Percentiles rank a stretch among this genome's conserved stretches.
Evolutionary conservation across 2,888 invertebrate species (phyloP).

Genomic region (Thymelicus acteon): DNA sequence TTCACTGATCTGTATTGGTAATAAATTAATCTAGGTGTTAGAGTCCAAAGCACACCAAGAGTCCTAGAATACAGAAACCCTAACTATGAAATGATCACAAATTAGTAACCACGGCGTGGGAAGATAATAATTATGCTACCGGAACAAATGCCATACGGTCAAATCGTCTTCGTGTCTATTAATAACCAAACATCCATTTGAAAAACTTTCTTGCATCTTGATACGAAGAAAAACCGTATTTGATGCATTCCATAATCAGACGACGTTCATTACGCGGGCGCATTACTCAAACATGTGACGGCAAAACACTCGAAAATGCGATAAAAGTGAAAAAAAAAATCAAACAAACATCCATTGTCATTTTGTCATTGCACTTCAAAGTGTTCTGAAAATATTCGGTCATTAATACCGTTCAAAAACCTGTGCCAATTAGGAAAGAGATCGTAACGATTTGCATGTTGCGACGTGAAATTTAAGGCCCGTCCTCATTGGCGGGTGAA

Average conservation of each 20-base stretch:
- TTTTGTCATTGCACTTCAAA: constrained; percentile 36
- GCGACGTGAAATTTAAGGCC: constrained; percentile 17
- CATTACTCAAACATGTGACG: constrained; percentile 26
- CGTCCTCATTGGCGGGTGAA: neutral
- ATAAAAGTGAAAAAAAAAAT: constrained; percentile 21
- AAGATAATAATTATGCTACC: too few relatives aligned
- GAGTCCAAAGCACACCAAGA: too few relatives aligned
- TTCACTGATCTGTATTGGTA: too few relatives aligned
- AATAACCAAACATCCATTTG: too few relatives aligned
- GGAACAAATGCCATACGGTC: too few relatives aligned
- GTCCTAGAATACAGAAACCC: too few relatives aligned
- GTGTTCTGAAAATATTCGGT: constrained; percentile 42
- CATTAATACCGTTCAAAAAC: constrained; percentile 50
- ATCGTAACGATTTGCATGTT: constrained; percentile 42
- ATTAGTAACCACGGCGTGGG: too few relatives aligned
- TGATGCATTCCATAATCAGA: constrained; percentile 1
- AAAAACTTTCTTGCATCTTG: too few relatives aligned
- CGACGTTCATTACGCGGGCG: constrained; percentile 5
- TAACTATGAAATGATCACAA: too few relatives aligned
- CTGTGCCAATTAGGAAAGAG: constrained; percentile 47
- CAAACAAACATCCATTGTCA: constrained; percentile 31
- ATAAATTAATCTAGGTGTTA: too few relatives aligned
- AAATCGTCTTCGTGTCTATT: too few relatives aligned
- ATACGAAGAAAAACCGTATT: neutral
- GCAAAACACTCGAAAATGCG: constrained; percentile 16